Conservation (phyloP, 1,140 invertebrate species). For the Cydia splendana region DNA sequence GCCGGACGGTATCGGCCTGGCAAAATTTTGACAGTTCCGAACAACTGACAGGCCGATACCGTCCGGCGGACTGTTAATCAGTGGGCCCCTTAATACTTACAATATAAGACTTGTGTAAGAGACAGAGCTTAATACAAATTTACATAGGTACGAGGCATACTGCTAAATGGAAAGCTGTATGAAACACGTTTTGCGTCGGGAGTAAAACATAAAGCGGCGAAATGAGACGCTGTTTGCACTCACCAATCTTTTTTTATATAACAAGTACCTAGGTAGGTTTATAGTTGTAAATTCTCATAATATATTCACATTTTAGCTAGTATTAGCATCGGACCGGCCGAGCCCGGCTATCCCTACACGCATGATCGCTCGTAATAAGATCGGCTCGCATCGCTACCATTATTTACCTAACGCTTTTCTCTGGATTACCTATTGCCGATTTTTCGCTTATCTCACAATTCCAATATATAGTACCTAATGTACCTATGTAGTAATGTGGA, state of each 20-base stretch:
- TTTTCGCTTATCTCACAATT: not conserved
- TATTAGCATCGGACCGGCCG: not conserved
- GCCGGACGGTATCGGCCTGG: no score
- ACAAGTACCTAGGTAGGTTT: not conserved
- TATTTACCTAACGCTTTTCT: not conserved
- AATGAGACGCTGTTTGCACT: not conserved
- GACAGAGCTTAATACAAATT: not conserved
- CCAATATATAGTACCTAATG: not conserved
- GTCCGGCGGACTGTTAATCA: no score
- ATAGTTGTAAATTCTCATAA: not conserved
- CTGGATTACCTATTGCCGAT: not conserved
- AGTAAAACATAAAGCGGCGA: not conserved
- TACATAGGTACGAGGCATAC: not conserved
- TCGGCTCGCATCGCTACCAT: not conserved
- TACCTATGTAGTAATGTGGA: no score
- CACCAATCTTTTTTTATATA: not conserved
- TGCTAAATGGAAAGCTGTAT: not conserved
- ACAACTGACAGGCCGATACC: no score
- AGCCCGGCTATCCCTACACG: conserved; percentile 47
- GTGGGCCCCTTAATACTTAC: no score
- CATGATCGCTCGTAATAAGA: conserved; percentile 62
- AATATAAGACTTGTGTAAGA: not conserved
- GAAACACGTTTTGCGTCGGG: not conserved
- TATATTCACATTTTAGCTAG: not conserved
- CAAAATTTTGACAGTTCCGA: no score